Base-by-base conservation (phyloP, 2,113 vertebrate species). In the Sinosuthora webbiana region DNA sequence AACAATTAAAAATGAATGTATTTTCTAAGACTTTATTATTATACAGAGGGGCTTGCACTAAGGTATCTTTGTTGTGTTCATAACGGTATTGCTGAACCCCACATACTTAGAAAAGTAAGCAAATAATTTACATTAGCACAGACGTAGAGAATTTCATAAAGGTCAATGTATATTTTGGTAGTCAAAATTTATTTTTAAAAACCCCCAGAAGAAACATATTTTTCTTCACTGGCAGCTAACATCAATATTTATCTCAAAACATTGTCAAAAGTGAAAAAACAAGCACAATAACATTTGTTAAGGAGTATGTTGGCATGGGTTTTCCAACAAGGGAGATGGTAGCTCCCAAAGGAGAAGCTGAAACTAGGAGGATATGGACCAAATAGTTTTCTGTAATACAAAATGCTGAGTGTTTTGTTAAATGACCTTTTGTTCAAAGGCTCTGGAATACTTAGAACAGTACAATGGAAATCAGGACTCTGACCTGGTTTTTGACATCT, bases 1-100 rank as follows among this genome's bases (percentile, higher is more conserved):
- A 95, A 77, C 69, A 87, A 73, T 94, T 84, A 71, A 94, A 97
- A 94, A 91, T 68, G 60, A 96, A 55, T 33, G 31, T 92, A 52
- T 90, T 83, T 90, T 92, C 77, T 89, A 87, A 76, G 83, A 71
- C 53, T 95, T 89, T 89, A 87, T 94, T 93, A 83, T 67, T 80
- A 91, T 85, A 93, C 70, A 91, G 35, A 80, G 84, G 42, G 49
- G 57, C 14, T 85, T 90, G 37, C 19, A 75, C 39, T 68, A 73
- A 95, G 76, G 37, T 91, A 55, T 73, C 53, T 94, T 94, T 71
- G 65, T 68, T 89, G 41, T 64, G 82, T 62, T 83, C 53, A 25
- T 68, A 56, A 44, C 14, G 24, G 10, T 57, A 30, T 41, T 89
- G 30, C 27, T 76, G 71, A 92, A 75, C 8, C 31, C 27, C 18